Evolutionary conservation across 2,888 invertebrate species (phyloP), one percentile per base, ranked within the genome.

Genomic region (Andricus quercusramuli): DNA sequence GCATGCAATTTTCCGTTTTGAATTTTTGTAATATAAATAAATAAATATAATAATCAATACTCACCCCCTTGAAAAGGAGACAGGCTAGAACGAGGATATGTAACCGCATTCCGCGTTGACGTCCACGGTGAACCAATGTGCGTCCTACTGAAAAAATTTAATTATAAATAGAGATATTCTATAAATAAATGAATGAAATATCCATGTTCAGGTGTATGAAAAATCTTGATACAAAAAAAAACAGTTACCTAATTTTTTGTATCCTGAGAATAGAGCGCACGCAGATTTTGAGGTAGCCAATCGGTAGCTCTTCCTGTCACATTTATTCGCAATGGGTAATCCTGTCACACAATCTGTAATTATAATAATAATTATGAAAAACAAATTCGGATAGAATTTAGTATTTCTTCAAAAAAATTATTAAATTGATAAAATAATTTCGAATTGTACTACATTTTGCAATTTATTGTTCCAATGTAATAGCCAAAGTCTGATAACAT

Each of bases 11-110:
- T 3, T 13, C 3, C 15, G 32, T 20, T 78, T 29, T 17, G 20
- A 15, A 76, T 25, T 25, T 79, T 13, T 37, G 11, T 17, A 37
- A 29, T 37, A 29, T 29, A 29, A 29, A 29, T 13, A 51, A 29
- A 64, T 64, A 9, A 65, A 29, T 25, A 44, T 76, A 51, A 77
- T 80, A 37, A 77, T 17, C 67, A 78, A 25, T 88, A 93, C 94
- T 94, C 88, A 94, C 94, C 94, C 93, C 93, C 90, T 93, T 92
- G 83, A 92, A 90, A 84, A 94, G 92, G 90, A 94, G 93, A 93
- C 93, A 93, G 90, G 93, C 91, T 85, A 93, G 85, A 82, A 94
- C 86, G 85, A 93, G 86, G 83, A 92, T 91, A 87, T 90, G 91
- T 90, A 93, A 93, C 91, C 93, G 93, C 94, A 94, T 94, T 89